phyloP scores from a whole-genome alignment of 23 tunicate species.

The Diplosoma virens region DNA sequence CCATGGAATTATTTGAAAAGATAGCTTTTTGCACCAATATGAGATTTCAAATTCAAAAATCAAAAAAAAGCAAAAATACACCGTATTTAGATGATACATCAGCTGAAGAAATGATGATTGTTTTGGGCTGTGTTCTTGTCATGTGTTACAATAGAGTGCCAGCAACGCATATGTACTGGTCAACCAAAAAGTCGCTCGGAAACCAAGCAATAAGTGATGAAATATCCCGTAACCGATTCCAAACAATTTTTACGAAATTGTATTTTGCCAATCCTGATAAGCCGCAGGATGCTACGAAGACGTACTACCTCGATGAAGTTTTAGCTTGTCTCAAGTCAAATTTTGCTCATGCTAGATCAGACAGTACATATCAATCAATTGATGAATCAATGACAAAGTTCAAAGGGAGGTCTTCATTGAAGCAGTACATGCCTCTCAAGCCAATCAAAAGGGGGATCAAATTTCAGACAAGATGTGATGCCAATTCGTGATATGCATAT shows the following conservation, averaged over 20 bases:
- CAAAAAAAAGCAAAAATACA: not conserved
- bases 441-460: slow-evolving; percentile 25
- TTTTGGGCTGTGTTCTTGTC: slow-evolving; percentile 14
- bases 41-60: slow-evolving; percentile 1
- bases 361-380: slow-evolving; percentile 14
- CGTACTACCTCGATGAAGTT: slow-evolving; percentile 16
- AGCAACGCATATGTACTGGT: too few species aligned
- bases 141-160: slow-evolving; percentile 12
- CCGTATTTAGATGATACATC: slow-evolving; percentile 8
- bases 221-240: not conserved
- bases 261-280: slow-evolving; percentile 19
- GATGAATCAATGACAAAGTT: slow-evolving; percentile 9
- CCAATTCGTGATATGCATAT: slow-evolving; percentile 2
- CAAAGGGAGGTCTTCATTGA: slow-evolving; percentile 17
- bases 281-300: slow-evolving; percentile 22
- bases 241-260: slow-evolving; percentile 20
- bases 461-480: slow-evolving; percentile 22
- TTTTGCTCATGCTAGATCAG: not conserved
- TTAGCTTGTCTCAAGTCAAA: slow-evolving; percentile 3
- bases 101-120: slow-evolving; percentile 11
- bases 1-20: slow-evolving; percentile 16
- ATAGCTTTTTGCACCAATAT: slow-evolving; percentile 10
- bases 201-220: slow-evolving; percentile 1
- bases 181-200: slow-evolving; percentile 3
- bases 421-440: slow-evolving; percentile 3